These are phyloP conservation scores for Drosophila aldrichi DNA, from an alignment of 2,888 invertebrate species.

Conservation along the genomic window DNA sequence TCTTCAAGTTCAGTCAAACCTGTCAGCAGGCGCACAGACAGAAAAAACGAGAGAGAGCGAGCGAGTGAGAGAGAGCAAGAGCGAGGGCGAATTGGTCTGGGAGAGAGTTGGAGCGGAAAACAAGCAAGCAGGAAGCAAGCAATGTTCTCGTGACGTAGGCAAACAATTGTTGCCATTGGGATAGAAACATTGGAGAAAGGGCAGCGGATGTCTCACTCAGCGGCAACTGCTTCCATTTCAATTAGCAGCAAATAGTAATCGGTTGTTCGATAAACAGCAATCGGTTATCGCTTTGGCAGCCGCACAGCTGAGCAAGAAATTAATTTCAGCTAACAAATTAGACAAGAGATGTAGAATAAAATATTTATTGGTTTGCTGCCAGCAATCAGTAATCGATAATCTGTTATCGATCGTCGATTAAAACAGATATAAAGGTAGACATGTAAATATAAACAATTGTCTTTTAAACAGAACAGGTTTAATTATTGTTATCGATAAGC, in stretches of 20 bases:
- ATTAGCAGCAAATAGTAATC: constrained; percentile 28
- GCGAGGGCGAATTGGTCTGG: neutral
- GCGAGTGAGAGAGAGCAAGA: neutral
- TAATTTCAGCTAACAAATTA: neutral
- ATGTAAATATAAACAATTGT: too few species aligned
- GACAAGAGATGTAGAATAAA: neutral
- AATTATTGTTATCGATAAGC: neutral
- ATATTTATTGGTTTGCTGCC: neutral
- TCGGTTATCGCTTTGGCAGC: constrained; percentile 8
- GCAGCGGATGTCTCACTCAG: constrained; percentile 51
- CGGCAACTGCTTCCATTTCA: constrained; percentile 49
- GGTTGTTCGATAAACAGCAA: constrained; percentile 12
- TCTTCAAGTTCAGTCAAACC: constrained; percentile 52
- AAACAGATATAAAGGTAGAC: neutral
- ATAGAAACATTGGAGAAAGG: neutral
- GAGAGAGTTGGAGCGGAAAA: neutral
- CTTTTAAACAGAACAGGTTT: neutral
- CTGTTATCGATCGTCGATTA: neutral
- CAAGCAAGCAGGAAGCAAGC: constrained; percentile 34
- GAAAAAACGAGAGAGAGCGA: neutral
- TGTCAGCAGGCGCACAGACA: constrained; percentile 43
- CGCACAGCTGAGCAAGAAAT: neutral
- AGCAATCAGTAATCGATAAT: neutral
- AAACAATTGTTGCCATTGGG: constrained; percentile 32
- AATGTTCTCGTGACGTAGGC: constrained; percentile 46